Evolutionary conservation across 2,888 invertebrate species (phyloP).

Genomic region (Chironomus riparius): DNA sequence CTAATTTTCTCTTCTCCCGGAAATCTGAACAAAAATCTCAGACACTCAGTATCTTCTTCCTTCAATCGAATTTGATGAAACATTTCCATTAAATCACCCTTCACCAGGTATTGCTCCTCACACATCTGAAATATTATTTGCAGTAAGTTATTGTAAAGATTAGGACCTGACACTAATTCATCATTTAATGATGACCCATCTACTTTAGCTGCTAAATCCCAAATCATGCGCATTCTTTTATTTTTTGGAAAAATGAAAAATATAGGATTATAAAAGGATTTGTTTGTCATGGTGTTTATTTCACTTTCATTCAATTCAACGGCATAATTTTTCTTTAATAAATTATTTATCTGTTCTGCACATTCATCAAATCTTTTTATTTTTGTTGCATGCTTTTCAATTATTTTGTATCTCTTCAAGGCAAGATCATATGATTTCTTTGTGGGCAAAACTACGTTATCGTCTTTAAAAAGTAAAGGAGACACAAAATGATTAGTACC

Average conservation of each 20-base stretch:
- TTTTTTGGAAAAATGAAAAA: neutral
- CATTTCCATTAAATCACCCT: neutral
- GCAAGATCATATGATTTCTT: neutral
- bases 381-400: neutral
- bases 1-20: neutral
- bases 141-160: neutral
- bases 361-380: neutral
- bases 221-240: neutral
- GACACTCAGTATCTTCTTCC: neutral
- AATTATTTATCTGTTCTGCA: neutral
- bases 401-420: neutral
- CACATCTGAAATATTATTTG: neutral
- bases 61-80: neutral
- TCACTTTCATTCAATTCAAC: neutral
- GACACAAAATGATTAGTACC: neutral
- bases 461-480: neutral
- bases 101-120: neutral
- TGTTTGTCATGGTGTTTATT: neutral
- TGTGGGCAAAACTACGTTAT: neutral
- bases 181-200: neutral
- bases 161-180: neutral
- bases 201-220: neutral
- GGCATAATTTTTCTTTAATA: neutral
- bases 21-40: neutral
- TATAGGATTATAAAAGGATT: neutral